Conservation (phyloP, 2,113 vertebrate species). For the Myxocyprinus asiaticus region DNA sequence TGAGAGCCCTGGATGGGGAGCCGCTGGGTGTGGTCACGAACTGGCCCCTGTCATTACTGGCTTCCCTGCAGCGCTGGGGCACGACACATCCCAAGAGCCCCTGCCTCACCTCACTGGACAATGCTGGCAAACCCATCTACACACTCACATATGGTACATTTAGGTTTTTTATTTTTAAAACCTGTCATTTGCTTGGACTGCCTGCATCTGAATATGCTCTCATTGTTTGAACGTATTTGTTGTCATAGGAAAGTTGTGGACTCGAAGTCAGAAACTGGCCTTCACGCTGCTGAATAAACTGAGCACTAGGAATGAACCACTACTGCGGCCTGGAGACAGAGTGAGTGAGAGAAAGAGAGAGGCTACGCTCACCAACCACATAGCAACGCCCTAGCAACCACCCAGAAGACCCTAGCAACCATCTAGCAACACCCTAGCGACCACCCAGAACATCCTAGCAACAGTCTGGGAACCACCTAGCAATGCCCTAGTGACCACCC, state of each 20-base stretch:
- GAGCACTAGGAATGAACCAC: constrained; percentile 86
- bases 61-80: constrained; percentile 88
- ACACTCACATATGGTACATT: constrained; percentile 90
- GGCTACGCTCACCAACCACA: too few relatives aligned
- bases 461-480: too few relatives aligned
- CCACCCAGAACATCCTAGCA: too few relatives aligned
- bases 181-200: too few relatives aligned
- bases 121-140: constrained; percentile 84
- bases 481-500: too few relatives aligned
- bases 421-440: too few relatives aligned
- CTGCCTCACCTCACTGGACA: constrained; percentile 88
- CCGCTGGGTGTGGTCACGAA: constrained; percentile 75
- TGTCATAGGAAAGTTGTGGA: constrained; percentile 90
- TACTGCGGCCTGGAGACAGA: constrained; percentile 90
- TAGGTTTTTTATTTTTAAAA: too few relatives aligned
- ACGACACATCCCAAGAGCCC: constrained; percentile 87
- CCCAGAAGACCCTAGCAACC: too few relatives aligned
- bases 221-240: constrained; percentile 13
- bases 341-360: constrained; percentile 65
- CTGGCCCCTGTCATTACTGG: constrained; percentile 84
- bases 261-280: constrained; percentile 91
- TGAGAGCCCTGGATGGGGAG: constrained; percentile 83
- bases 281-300: constrained; percentile 94
- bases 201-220: too few relatives aligned
- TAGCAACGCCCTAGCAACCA: too few relatives aligned